These are phyloP conservation scores for Passer montanus DNA, from an alignment of 2,113 vertebrate genomes.

Conservation along the genomic window DNA sequence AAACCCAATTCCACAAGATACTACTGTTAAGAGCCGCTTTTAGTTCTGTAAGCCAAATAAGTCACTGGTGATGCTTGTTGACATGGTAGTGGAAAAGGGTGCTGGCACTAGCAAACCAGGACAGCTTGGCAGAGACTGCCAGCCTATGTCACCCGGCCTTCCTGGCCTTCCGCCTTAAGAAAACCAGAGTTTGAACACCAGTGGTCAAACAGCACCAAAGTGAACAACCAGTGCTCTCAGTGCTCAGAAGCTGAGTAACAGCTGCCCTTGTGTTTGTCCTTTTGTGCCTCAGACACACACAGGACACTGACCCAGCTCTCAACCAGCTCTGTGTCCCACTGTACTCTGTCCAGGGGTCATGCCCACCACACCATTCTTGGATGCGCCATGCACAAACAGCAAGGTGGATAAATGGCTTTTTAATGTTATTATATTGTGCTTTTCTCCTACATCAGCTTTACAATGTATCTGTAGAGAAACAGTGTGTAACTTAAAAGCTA, in stretches of 20 bases:
- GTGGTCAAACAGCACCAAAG: neutral
- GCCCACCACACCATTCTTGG: neutral
- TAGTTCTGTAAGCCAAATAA: neutral
- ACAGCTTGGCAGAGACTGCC: neutral
- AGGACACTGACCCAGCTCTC: neutral
- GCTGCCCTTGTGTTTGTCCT: neutral
- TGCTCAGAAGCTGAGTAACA: neutral
- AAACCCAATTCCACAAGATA: neutral
- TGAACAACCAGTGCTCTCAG: neutral
- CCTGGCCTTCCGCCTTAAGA: neutral
- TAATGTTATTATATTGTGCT: conserved; percentile 23
- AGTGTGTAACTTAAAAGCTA: neutral
- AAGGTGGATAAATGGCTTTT: conserved; percentile 27
- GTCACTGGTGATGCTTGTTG: neutral
- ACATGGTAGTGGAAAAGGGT: neutral
- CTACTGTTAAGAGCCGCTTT: neutral
- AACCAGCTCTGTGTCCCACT: neutral
- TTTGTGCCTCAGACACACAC: neutral
- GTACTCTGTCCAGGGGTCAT: neutral
- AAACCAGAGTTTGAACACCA: neutral
- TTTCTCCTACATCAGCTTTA: neutral
- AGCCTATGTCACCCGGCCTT: neutral
- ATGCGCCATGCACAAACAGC: neutral
- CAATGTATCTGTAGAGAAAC: neutral
- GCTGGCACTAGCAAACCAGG: neutral